Evolutionary conservation across 2,113 vertebrate species (phyloP).

Genomic region (Synodontis membranacea): DNA sequence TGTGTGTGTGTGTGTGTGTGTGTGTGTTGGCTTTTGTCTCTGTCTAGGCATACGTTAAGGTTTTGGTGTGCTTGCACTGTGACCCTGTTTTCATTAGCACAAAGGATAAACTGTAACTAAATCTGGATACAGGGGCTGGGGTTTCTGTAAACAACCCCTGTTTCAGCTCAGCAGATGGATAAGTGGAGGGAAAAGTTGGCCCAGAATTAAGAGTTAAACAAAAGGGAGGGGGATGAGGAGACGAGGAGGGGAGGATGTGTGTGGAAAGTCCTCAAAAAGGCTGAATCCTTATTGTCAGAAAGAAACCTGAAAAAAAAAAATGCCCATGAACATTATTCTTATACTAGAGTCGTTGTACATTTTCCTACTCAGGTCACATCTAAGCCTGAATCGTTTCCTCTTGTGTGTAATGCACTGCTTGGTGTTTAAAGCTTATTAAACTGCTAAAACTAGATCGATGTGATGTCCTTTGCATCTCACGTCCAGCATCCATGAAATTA

Average conservation of each 20-base stretch:
- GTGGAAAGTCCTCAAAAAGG: not conserved
- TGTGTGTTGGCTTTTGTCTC: not conserved
- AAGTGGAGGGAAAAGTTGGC: slow-evolving; percentile 54
- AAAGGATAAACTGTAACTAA: slow-evolving; percentile 56
- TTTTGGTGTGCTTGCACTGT: slow-evolving; percentile 26
- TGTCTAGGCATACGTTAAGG: not conserved
- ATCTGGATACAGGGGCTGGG: slow-evolving; percentile 34
- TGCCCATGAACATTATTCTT: not conserved
- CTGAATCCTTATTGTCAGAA: not conserved
- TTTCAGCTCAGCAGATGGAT: slow-evolving; percentile 50
- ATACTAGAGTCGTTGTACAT: not conserved
- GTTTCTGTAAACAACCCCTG: slow-evolving; percentile 63
- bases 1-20: not conserved
- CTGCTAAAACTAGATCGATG: not conserved
- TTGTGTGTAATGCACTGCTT: not conserved
- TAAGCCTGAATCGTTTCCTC: not conserved
- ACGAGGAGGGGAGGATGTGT: not conserved
- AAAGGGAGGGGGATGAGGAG: slow-evolving; percentile 11
- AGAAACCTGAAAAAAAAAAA: not conserved
- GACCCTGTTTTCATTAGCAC: slow-evolving; percentile 62
- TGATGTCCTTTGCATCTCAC: slow-evolving; percentile 1
- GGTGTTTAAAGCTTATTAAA: not conserved
- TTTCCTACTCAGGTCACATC: not conserved
- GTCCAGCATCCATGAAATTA: slow-evolving; percentile 33
- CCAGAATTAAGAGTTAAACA: slow-evolving; percentile 22